These are phyloP conservation scores for Cochlearius cochlearius DNA, from an alignment of 2,113 vertebrate genomes.

Conservation along the genomic window DNA sequence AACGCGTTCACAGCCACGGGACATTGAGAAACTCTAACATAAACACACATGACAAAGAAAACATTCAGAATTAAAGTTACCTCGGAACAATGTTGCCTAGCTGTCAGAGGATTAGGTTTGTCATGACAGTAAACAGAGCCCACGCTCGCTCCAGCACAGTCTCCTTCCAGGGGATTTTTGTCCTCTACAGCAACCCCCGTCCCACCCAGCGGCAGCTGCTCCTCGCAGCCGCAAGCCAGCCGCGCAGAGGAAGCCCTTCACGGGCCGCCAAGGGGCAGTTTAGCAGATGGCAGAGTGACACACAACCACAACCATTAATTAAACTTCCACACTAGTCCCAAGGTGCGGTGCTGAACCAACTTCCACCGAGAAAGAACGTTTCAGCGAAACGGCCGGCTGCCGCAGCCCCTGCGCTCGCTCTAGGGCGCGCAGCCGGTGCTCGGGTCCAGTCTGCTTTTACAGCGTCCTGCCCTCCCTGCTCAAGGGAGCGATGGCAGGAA, in stretches of 20 bases:
- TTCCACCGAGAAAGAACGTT: constrained; percentile 22
- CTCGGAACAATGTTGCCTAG: background rate
- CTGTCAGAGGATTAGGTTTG: background rate
- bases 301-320: constrained; percentile 72
- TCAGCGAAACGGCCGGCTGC: constrained; percentile 45
- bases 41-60: background rate
- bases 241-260: constrained; percentile 58
- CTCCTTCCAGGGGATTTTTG: constrained; percentile 61
- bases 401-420: background rate
- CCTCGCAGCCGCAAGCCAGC: constrained; percentile 37
- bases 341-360: constrained; percentile 6
- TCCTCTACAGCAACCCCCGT: constrained; percentile 34
- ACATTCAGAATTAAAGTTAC: background rate
- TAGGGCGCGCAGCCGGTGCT: background rate
- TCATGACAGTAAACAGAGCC: background rate
- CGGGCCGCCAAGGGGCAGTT: constrained; percentile 64
- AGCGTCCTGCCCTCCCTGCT: background rate
- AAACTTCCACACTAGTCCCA: constrained; percentile 56
- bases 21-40: background rate
- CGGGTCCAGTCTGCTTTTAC: background rate
- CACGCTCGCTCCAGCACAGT: background rate
- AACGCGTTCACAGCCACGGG: background rate
- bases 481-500: background rate
- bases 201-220: constrained; percentile 66
- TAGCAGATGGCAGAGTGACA: constrained; percentile 73